Base-by-base conservation (phyloP, 2,797 vertebrate species). In the Lerista edwardsae region DNA sequence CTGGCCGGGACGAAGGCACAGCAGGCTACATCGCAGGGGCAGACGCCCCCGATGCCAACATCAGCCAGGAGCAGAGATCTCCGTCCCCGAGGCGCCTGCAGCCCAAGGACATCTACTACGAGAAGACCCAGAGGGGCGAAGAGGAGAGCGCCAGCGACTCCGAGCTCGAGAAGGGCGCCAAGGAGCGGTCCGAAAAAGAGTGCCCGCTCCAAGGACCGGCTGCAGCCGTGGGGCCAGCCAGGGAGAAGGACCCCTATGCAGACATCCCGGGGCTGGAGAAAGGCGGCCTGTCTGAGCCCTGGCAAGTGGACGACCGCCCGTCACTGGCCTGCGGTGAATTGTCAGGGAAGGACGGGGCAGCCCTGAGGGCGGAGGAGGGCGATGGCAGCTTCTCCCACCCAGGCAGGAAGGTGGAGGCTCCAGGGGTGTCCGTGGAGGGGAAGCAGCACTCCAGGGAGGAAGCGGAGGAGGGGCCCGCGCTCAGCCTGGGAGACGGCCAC, bases 91-190 rank as follows among this genome's bases (percentile, higher is more conserved):
- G 88, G 92, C 93, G 89, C 88, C 89, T 87, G 92, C 62, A 47
- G 65, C 85, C 68, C 83, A 47, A 84, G 82, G 90, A 90, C 76
- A 41, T 57, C 5, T 95, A 96, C 81, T 90, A 85, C 7, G 96
- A 97, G 80, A 97, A 96, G 91, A 95, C 95, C 5, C 93, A 94
- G 14, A 92, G 83, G 2, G 95, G 94, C 0, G 95, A 94, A 0
- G 95, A 97, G 23, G 97, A 97, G 61, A 95, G 88, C 25, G 88
- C 79, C 29, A 95, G 95, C 82, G 97, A 98, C 94, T 97, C 95
- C 10, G 97, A 98, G 84, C 86, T 97, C 82, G 98, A 99, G 87
- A 99, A 99, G 95, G 98, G 97, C 0, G 96, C 97, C 90, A 97
- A 96, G 93, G 98, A 98, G 79, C 97, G 94, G 89, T 97, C 97